Conservation (phyloP, 2,888 invertebrate genomes). For the Coelinius sp. region DNA sequence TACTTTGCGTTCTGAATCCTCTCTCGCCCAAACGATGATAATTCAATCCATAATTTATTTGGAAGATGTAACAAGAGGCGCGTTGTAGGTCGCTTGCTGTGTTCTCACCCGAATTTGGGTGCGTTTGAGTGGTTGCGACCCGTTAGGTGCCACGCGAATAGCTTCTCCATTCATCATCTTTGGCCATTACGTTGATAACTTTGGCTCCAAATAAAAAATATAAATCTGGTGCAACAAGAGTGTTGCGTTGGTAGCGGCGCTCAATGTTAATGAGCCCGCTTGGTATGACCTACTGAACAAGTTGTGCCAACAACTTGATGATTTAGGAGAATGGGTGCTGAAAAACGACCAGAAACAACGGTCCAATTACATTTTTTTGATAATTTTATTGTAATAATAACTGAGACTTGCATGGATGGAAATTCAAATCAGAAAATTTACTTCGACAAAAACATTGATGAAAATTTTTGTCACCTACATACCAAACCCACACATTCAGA, state of each 20-base stretch:
- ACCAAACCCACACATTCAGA: too few relatives aligned
- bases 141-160: background rate
- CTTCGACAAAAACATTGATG: too few relatives aligned
- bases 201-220: background rate
- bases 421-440: too few relatives aligned
- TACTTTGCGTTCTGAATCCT: too few relatives aligned
- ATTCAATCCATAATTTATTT: background rate
- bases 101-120: background rate
- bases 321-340: background rate
- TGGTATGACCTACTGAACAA: too few relatives aligned
- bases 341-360: background rate
- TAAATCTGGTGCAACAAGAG: background rate
- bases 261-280: background rate
- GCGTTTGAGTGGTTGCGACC: background rate
- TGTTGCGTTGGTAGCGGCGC: background rate
- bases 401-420: too few relatives aligned
- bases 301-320: too few relatives aligned
- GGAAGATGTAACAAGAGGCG: background rate
- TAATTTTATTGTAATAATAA: background rate
- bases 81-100: background rate
- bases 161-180: background rate
- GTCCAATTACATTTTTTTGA: background rate
- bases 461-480: too few relatives aligned
- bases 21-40: background rate
- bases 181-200: background rate